Percentiles rank a stretch among this genome's conserved stretches.
Conservation (phyloP, 2,888 invertebrate species). For the Parnassius mnemosyne region DNA sequence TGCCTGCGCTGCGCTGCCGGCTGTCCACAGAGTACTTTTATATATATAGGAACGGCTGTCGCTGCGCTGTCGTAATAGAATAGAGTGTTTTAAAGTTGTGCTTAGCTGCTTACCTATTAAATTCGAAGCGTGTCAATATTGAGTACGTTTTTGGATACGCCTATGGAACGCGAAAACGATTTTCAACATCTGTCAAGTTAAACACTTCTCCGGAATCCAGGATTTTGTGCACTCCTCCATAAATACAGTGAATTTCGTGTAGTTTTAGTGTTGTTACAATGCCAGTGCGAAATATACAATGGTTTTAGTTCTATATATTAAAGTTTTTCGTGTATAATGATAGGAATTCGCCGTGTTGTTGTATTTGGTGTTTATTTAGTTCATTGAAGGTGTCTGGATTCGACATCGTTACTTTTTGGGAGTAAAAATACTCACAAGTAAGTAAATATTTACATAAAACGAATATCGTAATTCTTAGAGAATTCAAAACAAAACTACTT, state of each 20-base stretch:
- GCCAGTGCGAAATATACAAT: slow-evolving; percentile 48
- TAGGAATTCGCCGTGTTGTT: slow-evolving; percentile 58
- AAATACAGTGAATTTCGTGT: slow-evolving; percentile 46
- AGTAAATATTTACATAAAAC: slow-evolving; percentile 69
- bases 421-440: slow-evolving; percentile 68
- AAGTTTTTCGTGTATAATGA: slow-evolving; percentile 60
- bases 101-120: slow-evolving; percentile 45
- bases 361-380: slow-evolving; percentile 64
- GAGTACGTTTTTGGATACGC: slow-evolving; percentile 56
- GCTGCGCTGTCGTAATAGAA: slow-evolving; percentile 12
- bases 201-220: slow-evolving; percentile 40
- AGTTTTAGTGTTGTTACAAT: slow-evolving; percentile 45
- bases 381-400: slow-evolving; percentile 53
- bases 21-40: no score
- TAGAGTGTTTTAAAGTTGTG: no score
- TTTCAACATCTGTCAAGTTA: slow-evolving; percentile 68
- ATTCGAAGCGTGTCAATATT: slow-evolving; percentile 57
- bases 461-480: slow-evolving; percentile 25
- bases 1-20: no score
- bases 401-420: slow-evolving; percentile 56
- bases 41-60: no score
- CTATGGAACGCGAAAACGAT: slow-evolving; percentile 59
- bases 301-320: slow-evolving; percentile 46
- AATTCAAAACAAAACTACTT: slow-evolving; percentile 10
- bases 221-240: slow-evolving; percentile 41